Percentiles rank a stretch among this genome's conserved stretches.
Evolutionary conservation across 1,140 invertebrate genomes (phyloP).

Genomic region (Lethocerus indicus): DNA sequence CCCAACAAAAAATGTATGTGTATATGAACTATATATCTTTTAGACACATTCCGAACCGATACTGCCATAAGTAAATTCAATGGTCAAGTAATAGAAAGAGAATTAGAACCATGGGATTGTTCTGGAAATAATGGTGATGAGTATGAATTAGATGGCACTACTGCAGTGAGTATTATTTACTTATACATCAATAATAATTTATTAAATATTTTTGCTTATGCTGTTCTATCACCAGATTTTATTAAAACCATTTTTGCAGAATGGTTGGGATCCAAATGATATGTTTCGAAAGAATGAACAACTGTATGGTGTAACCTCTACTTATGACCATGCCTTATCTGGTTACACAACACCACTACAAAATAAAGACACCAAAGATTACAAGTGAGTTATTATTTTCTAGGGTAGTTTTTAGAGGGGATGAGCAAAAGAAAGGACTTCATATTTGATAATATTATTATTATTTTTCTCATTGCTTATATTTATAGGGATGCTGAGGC

Average conservation of each 20-base stretch:
- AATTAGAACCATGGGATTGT: constrained; percentile 78
- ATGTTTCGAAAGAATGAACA: constrained; percentile 90
- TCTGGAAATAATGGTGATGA: constrained; percentile 42
- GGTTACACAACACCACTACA: constrained; percentile 79
- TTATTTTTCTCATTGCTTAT: not conserved
- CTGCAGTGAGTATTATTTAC: constrained; percentile 23
- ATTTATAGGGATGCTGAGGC: constrained; percentile 50
- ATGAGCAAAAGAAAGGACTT: not conserved
- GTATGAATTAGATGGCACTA: constrained; percentile 38
- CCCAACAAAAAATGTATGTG: not conserved
- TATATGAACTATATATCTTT: constrained; percentile 5
- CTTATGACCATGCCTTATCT: constrained; percentile 66
- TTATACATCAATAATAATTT: not conserved
- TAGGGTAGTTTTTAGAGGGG: not conserved
- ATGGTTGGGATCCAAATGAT: constrained; percentile 88
- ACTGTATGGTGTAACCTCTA: constrained; percentile 72
- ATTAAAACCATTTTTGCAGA: constrained; percentile 28
- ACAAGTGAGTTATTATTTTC: constrained; percentile 32
- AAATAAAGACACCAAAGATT: constrained; percentile 70
- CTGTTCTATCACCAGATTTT: constrained; percentile 2
- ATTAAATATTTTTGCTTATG: not conserved
- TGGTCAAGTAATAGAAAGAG: constrained; percentile 49
- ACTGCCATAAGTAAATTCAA: constrained; percentile 50
- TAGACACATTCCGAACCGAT: constrained; percentile 65
- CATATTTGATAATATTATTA: not conserved